Evolutionary conservation across 2,888 invertebrate species (phyloP).

Genomic region (Lamellibrachia columna): DNA sequence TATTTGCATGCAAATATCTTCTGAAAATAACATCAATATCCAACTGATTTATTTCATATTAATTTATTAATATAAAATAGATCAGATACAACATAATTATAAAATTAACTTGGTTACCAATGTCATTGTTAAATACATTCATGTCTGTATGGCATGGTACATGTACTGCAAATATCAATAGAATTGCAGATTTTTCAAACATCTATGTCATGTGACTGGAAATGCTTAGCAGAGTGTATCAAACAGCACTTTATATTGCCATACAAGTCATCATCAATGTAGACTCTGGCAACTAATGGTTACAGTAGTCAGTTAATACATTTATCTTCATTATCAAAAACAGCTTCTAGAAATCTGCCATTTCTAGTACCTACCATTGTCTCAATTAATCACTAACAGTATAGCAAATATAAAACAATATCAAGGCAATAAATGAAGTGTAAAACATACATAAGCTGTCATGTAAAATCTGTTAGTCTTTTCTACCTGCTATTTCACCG

Average conservation of each 20-base stretch:
- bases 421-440: background rate
- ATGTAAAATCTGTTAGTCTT: background rate
- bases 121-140: background rate
- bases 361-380: background rate
- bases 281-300: background rate
- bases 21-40: background rate
- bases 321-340: background rate
- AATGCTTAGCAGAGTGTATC: background rate
- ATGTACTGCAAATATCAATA: background rate
- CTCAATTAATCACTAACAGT: background rate
- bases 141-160: background rate
- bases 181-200: background rate
- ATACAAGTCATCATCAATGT: background rate
- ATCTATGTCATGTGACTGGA: background rate
- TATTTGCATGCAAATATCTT: background rate
- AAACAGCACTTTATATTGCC: background rate
- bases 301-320: background rate
- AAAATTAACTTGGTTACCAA: background rate
- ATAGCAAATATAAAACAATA: conserved; percentile 16
- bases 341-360: background rate
- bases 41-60: background rate
- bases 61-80: background rate
- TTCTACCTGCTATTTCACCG: background rate
- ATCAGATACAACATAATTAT: background rate
- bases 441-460: background rate